Evolutionary conservation across 1,140 invertebrate genomes (phyloP), one percentile per base, ranked within the genome.

Genomic region (Eupristina koningsbergeri): DNA sequence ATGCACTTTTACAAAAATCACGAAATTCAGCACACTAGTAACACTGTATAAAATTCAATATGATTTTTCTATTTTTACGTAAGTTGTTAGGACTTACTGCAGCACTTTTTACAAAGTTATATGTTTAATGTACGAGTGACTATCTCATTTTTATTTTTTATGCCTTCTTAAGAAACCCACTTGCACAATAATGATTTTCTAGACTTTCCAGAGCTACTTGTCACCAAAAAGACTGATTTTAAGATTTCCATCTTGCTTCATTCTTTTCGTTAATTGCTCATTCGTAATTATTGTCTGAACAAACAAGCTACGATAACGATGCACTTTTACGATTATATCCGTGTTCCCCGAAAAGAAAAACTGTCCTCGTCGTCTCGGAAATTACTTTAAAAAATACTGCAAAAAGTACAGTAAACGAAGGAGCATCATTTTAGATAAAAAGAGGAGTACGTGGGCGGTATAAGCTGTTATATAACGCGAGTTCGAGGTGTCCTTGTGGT

Each of bases 401-500:
- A 13, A 26, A n/a, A n/a, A n/a, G n/a, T n/a, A n/a, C n/a, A n/a
- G n/a, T 9, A 58, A 26, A 13, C 41, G 36, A 11, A 6, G 19
- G 0, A 69, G n/a, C 36, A n/a, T 71, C 39, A 41, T 71, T 15
- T 36, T 36, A 0, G 53, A 58, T 15, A 74, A 73, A 41, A 73
- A 73, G 15, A 29, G 8, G 15, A 31, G 9, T 41, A 22, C 29
- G 36, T 36, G 22, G 36, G 19, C 67, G 36, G 22, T 71, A 9
- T 41, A n/a, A 1, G 17, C 22, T n/a, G 67, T 11, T 71, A 19
- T n/a, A 22, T 41, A 26, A 22, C 73, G 29, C 73, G 17, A 50
- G 73, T 29, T 74, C 73, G 73, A 41, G 73, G 45, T 76, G 29
- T 53, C 50, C 80, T 58, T 81, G 73, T 73, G 81, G 64, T 78